phyloP scores from a whole-genome alignment of 2,888 invertebrate species.

The Drosophila infuscata region DNA sequence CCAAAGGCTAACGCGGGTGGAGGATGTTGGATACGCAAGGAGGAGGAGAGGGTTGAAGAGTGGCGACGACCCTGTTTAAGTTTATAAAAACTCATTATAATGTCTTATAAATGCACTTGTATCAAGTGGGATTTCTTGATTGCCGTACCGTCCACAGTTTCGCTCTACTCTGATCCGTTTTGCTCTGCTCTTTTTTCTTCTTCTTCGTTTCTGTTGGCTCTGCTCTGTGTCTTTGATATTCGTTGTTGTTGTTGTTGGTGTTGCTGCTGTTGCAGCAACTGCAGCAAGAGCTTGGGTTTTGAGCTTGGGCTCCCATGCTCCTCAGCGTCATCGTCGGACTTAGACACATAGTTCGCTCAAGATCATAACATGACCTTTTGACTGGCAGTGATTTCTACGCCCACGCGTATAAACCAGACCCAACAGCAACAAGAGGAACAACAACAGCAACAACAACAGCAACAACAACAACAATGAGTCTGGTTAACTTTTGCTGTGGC shows the following conservation, averaged over 20 bases:
- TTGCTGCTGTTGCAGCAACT: constrained; percentile 26
- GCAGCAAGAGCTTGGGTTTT: constrained; percentile 25
- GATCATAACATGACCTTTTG: constrained; percentile 83
- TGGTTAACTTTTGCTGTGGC: constrained; percentile 54
- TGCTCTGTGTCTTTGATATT: constrained; percentile 36
- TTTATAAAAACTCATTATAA: constrained; percentile 82
- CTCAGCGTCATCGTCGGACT: constrained; percentile 62
- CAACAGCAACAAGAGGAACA: constrained; percentile 58
- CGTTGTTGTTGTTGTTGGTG: constrained; percentile 28
- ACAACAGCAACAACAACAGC: constrained; percentile 16
- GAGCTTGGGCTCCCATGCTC: constrained; percentile 70
- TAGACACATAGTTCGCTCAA: constrained; percentile 81
- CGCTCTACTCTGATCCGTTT: constrained; percentile 50
- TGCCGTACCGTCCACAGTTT: constrained; percentile 45
- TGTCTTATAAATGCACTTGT: constrained; percentile 82
- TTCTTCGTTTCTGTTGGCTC: constrained; percentile 18
- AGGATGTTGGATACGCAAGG: not conserved
- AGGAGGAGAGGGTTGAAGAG: not conserved
- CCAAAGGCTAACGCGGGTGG: constrained; percentile 64
- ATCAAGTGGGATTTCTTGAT: constrained; percentile 80
- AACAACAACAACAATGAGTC: constrained; percentile 42
- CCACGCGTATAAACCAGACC: constrained; percentile 81
- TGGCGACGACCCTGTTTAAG: constrained; percentile 75
- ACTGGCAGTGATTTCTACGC: constrained; percentile 83
- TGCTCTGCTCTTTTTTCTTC: constrained; percentile 51